These are phyloP conservation scores for Drosophila affinis DNA, from an alignment of 2,888 invertebrate genomes.

Conservation along the genomic window DNA sequence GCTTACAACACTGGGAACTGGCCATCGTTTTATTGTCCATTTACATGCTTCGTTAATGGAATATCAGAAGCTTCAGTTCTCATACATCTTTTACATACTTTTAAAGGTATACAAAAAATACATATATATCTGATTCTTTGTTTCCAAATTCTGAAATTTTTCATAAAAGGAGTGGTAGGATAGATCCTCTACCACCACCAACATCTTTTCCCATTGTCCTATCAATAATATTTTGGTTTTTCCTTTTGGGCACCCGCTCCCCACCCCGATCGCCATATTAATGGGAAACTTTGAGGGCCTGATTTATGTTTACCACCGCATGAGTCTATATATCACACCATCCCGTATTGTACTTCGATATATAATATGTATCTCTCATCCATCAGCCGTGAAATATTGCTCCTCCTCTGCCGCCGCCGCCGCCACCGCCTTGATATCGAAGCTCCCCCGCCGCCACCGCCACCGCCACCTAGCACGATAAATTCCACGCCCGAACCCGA, in stretches of 20 bases:
- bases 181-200: not conserved
- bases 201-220: slow-evolving; percentile 3
- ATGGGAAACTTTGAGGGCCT: slow-evolving; percentile 36
- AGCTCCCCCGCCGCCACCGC: slow-evolving; percentile 17
- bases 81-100: too few relatives aligned
- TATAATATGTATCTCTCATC: slow-evolving; percentile 56
- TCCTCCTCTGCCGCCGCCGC: slow-evolving; percentile 42
- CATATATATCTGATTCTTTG: too few relatives aligned
- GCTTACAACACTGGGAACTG: not conserved
- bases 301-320: slow-evolving; percentile 67
- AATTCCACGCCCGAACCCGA: slow-evolving; percentile 65
- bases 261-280: slow-evolving; percentile 1
- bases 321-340: slow-evolving; percentile 71
- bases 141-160: too few relatives aligned
- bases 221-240: slow-evolving; percentile 31
- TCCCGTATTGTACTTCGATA: slow-evolving; percentile 49
- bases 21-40: not conserved
- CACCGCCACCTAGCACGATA: slow-evolving; percentile 66
- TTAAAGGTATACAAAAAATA: not conserved
- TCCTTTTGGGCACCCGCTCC: slow-evolving; percentile 5
- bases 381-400: slow-evolving; percentile 76
- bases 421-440: slow-evolving; percentile 38
- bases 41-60: not conserved
- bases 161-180: too few relatives aligned
- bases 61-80: not conserved